These are phyloP conservation scores for Brachionus angularis DNA, from an alignment of 1,140 invertebrate genomes.

Conservation along the genomic window DNA sequence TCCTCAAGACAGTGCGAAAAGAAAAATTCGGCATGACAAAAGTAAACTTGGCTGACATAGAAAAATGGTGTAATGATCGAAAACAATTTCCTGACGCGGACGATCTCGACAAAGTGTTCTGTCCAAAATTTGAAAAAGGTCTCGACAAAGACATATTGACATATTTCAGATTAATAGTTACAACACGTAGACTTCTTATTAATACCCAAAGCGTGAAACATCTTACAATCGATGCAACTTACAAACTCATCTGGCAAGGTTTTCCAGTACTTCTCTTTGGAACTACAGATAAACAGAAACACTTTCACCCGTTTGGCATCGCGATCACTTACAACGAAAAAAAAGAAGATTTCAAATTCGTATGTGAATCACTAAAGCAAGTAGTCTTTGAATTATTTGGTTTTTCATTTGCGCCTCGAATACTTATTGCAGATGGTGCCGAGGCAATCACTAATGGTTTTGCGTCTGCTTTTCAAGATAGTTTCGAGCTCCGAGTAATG, in stretches of 20 bases:
- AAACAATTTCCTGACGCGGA: too few relatives aligned
- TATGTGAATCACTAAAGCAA: background rate
- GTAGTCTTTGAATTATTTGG: background rate
- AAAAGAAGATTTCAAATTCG: background rate
- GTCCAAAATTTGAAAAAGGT: too few relatives aligned
- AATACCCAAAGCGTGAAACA: too few relatives aligned
- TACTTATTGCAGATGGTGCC: background rate
- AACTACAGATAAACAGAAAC: background rate
- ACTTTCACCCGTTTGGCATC: conserved; percentile 1
- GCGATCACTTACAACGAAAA: background rate
- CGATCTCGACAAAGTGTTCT: too few relatives aligned
- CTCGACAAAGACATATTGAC: too few relatives aligned
- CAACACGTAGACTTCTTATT: too few relatives aligned
- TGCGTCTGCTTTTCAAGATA: background rate
- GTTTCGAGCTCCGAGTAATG: background rate
- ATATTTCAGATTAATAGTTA: too few relatives aligned
- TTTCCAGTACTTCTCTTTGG: background rate
- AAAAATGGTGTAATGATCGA: too few relatives aligned
- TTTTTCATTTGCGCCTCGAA: background rate
- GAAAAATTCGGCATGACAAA: too few relatives aligned
- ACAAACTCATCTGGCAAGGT: background rate
- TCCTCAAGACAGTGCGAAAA: too few relatives aligned
- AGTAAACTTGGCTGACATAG: too few relatives aligned
- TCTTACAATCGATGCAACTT: conserved; percentile 21
- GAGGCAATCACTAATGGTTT: background rate